Evolutionary conservation across 2,888 invertebrate species (phyloP).

Genomic region (Drosophila koepferae): DNA sequence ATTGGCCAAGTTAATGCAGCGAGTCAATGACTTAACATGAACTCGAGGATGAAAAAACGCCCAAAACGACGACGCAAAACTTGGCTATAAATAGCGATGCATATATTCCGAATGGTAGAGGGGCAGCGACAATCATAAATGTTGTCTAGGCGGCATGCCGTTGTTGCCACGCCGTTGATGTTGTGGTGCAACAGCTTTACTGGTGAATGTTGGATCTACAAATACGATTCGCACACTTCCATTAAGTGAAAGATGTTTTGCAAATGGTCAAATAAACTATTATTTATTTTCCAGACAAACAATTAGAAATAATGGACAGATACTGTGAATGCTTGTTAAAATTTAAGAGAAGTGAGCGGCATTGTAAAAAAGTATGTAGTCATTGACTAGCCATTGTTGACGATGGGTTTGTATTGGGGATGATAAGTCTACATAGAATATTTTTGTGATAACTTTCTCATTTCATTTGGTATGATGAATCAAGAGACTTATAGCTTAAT

Average conservation of each 20-base stretch:
- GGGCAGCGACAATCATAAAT: slow-evolving; percentile 34
- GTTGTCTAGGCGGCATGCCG: slow-evolving; percentile 22
- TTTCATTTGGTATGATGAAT: too few relatives aligned
- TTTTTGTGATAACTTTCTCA: too few relatives aligned
- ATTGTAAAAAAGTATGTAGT: neutral
- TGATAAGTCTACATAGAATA: too few relatives aligned
- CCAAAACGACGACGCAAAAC: slow-evolving; percentile 51
- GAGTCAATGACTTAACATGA: slow-evolving; percentile 74
- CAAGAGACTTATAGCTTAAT: too few relatives aligned
- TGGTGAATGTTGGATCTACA: slow-evolving; percentile 36
- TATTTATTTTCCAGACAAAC: slow-evolving; percentile 10
- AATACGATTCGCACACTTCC: slow-evolving; percentile 10
- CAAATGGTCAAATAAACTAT: slow-evolving; percentile 8
- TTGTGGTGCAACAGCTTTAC: slow-evolving; percentile 46
- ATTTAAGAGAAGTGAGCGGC: neutral
- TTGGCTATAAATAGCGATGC: slow-evolving; percentile 63
- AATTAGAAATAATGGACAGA: neutral
- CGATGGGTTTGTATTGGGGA: neutral
- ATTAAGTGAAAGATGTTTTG: slow-evolving; percentile 46
- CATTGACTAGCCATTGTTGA: neutral
- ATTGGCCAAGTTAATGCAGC: slow-evolving; percentile 41
- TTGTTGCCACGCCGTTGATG: neutral
- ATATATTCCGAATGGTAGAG: slow-evolving; percentile 15
- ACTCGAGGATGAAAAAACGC: slow-evolving; percentile 61
- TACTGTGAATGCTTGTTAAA: neutral